Evolutionary conservation across 2,797 vertebrate genomes (phyloP).

Genomic region (Prunella strophiata): DNA sequence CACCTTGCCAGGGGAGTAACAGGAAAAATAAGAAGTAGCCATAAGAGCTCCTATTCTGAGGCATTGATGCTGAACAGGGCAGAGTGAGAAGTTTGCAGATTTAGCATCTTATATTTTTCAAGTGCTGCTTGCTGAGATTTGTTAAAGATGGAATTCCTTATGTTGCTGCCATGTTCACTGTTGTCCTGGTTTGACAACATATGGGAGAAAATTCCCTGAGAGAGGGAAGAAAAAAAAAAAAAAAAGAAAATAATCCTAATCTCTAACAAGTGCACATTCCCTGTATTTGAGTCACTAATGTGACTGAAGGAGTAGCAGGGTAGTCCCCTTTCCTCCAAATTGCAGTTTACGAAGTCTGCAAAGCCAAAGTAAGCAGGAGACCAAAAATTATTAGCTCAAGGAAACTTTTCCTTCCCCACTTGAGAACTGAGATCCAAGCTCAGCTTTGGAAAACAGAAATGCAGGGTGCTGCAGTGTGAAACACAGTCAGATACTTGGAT

Average conservation of each 20-base stretch:
- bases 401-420: background rate
- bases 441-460: background rate
- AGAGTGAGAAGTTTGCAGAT: background rate
- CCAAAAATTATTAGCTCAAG: background rate
- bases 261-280: background rate
- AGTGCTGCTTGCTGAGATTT: background rate
- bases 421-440: background rate
- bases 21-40: background rate
- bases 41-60: background rate
- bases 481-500: background rate
- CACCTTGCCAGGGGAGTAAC: background rate
- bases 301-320: background rate
- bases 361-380: background rate
- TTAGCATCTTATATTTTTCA: background rate
- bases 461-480: background rate
- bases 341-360: background rate
- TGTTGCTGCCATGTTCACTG: background rate
- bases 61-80: background rate
- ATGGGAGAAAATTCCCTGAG: background rate
- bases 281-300: background rate
- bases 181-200: background rate
- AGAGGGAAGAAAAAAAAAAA: too few species aligned
- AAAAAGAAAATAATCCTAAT: background rate
- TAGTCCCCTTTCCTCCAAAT: background rate
- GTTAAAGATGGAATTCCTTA: background rate